Percentiles rank a stretch among this genome's conserved stretches.
Conservation (phyloP, 2,888 invertebrate species). For the Flexamia atlantica region DNA sequence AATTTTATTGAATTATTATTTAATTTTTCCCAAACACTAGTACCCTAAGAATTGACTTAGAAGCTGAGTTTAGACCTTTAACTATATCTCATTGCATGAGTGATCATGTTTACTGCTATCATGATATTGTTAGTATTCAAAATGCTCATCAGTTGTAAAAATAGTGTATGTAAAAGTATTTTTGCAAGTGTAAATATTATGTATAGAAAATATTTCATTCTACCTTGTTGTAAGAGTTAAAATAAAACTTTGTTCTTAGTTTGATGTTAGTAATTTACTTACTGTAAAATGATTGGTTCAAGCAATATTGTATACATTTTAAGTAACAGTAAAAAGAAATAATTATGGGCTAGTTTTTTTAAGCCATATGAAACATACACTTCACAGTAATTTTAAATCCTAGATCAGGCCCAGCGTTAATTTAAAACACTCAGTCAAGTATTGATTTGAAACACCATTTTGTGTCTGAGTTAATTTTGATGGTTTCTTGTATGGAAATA, state of each 20-base stretch:
- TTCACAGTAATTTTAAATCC: too few relatives aligned
- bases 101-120: too few relatives aligned
- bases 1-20: too few relatives aligned
- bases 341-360: background rate
- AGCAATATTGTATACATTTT: background rate
- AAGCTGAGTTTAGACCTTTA: background rate
- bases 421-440: too few relatives aligned
- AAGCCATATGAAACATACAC: too few relatives aligned
- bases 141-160: constrained; percentile 20
- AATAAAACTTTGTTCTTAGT: background rate
- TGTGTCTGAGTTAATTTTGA: background rate
- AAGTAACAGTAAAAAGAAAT: background rate
- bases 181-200: constrained; percentile 33
- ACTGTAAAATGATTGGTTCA: background rate
- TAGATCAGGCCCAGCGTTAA: too few relatives aligned
- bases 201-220: constrained; percentile 18
- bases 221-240: constrained; percentile 14
- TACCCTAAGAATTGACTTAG: background rate
- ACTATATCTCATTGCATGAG: background rate
- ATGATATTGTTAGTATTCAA: constrained; percentile 5
- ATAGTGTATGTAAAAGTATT: constrained; percentile 3
- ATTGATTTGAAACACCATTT: too few relatives aligned
- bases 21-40: background rate
- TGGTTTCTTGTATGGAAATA: background rate
- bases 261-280: background rate